Base-by-base conservation (phyloP, 2,888 invertebrate genomes). In the Drosophila colorata region DNA sequence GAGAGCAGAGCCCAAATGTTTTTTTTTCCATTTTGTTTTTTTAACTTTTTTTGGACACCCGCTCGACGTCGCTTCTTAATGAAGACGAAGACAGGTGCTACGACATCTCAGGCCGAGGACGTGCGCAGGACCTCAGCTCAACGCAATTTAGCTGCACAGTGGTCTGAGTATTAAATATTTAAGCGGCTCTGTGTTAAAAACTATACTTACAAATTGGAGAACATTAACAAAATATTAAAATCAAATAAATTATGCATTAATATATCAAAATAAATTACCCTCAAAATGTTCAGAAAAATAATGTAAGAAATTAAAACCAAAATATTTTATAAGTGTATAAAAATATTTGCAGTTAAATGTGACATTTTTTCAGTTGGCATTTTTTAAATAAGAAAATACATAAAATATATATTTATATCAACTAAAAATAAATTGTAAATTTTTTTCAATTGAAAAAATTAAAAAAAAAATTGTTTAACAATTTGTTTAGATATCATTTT, bases 51-150 rank as follows among this genome's bases (percentile, higher is more conserved):
- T 48, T 47, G 49, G 65, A 35, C 48, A 55, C 33, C 49, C 61
- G 53, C 60, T 25, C 16, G 37, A 47, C 53, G 60, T 14, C 33
- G 48, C 56, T 28, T 67, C 59, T 69, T 82, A 85, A 82, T 85
- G 82, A 74, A 74, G 74, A 63, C 70, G n/a, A 60, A 64, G 80
- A 72, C 82, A 82, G 82, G 82, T 82, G 82, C 77, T 55, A 2
- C 66, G n/a, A 52, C 60, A 46, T 35, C 61, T 44, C 41, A 44
- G 59, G 14, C 20, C 37, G 18, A 23, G n/a, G 14, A 11, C 11
- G 18, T 14, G 11, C n/a, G 13, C 38, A 47, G 41, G 35, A 49
- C 41, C 66, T 44, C 13, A 25, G 2, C 16, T 33, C 14, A 53
- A 31, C 48, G 37, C 40, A 60, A 38, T 16, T 40, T 25, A 11